Base-by-base conservation (phyloP, 2,113 vertebrate genomes). In the Mastomys natalensis region DNA sequence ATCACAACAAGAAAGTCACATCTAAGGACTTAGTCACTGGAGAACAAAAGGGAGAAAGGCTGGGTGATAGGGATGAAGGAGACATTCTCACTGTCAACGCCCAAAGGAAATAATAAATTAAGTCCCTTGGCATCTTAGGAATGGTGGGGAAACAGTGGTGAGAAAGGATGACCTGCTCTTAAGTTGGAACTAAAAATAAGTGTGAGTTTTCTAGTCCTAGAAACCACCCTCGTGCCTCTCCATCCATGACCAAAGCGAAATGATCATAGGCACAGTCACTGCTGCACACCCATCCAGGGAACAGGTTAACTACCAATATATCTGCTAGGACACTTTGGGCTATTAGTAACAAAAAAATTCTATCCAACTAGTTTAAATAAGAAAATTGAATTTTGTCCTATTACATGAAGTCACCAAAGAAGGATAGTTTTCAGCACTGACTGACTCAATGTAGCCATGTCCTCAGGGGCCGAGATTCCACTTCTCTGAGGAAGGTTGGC, bases 381-480 rank as follows among this genome's bases (percentile, higher is more conserved):
- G 58, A 90, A 91, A 93, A 88, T 19, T 84, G 40, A 87, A 70
- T 92, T 87, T 87, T 96, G 22, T 89, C 48, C 74, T 73, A 53
- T 21, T 78, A 82, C 40, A 87, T 51, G 53, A 91, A 82, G n/a
- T 84, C 43, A 80, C 10, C 72, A 84, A 74, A 5, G 58, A 26
- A 86, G 53, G 17, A 94, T 11, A 76, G 1, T 80, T 95, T 95
- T 85, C 91, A 90, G 43, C 81, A 10, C 10, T 88, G 40, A 94
- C 0, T 16, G 34, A 86, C 34, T 92, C 58, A 66, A 3, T 37
- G 21, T 48, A 37, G 51, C 11, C 55, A 76, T 58, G 3, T 51
- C 31, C 64, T 43, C 70, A 76, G 86, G 55, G 80, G 76, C 21
- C 72, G 45, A 62, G 51, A 24, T 64, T 89, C 29, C 43, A 55